Base-by-base conservation (phyloP, 2,888 invertebrate species). In the Siphonodentalium dalli region DNA sequence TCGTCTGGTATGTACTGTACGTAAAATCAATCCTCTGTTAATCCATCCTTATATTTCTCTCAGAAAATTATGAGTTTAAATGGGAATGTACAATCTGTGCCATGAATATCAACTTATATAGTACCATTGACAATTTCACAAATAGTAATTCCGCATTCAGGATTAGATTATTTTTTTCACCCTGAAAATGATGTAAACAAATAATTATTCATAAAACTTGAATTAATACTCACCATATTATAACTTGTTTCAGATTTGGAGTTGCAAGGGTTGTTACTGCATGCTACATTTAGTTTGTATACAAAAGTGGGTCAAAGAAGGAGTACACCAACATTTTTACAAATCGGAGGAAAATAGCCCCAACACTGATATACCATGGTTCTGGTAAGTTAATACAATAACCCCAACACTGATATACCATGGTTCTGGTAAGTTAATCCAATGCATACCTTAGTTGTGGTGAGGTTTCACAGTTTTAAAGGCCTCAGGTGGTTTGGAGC, bases 281-380 rank as follows among this genome's bases (percentile, higher is more conserved):
- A 89, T 90, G 74, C 89, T 95, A 74, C 96, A 96, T 82, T 83
- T 96, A 29, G 85, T 86, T 39, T 96, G 96, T 76, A 90, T 94
- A 61, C 92, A 92, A 78, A 88, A 91, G 74, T 96, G 96, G 96
- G 89, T 92, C 0, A 90, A 89, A 69, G 94, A 96, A 76, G 92
- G 82, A 7, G 90, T 75, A 1, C 78, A 80, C 52, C 78, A 78
- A 52, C 72, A 77, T 43, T 68, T 71, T 20, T 66, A 73, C 40
- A 69, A 72, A 38, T 66, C 73, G 18, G 75, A 74, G 5, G 63
- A 65, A 24, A 69, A 63, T 28, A 60, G 68, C 42, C 60, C 62
- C n/a, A 54, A 67, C 7, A 45, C 51, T 24, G 53, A 65, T 27
- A 53, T 72, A 18, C 70, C 71, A 6, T 78, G 78, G 78, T 58